Evolutionary conservation across 2,113 vertebrate species (phyloP).

Genomic region (Ovis aries): ARS-UI_Ramb_v3.0 NC_056065.1:64110501-64111000

Average conservation of each 20-base stretch:
- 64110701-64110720: neutral
- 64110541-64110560: neutral
- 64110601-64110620: neutral
- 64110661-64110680: neutral
- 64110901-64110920: neutral
- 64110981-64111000: neutral
- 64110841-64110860: neutral
- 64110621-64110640: neutral
- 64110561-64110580: neutral
- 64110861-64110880: neutral
- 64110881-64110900: neutral
- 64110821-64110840: neutral
- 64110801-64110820: neutral
- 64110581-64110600: neutral
- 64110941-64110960: neutral
- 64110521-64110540: neutral
- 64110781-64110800: neutral
- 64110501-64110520: neutral
- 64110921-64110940: neutral
- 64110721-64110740: neutral
- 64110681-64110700: neutral
- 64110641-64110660: neutral
- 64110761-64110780: neutral
- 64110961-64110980: neutral
- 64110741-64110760: neutral